These are phyloP conservation scores for Tychaedon coryphoeus DNA, from an alignment of 2,113 vertebrate genomes.

Conservation along the genomic window DNA sequence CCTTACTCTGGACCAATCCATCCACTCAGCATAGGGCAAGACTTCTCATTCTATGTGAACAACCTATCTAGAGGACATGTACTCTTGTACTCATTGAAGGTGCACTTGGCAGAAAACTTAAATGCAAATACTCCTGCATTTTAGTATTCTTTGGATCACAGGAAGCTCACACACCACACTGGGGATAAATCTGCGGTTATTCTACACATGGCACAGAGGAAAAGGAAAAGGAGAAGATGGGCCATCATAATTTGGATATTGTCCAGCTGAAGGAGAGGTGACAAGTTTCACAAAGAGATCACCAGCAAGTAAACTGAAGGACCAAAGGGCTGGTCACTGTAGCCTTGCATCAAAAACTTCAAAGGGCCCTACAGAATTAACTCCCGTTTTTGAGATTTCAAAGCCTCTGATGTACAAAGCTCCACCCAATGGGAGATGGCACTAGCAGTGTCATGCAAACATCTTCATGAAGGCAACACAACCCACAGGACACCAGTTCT, in stretches of 20 bases:
- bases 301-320: neutral
- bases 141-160: neutral
- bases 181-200: neutral
- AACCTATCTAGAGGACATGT: neutral
- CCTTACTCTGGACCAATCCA: neutral
- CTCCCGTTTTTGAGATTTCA: neutral
- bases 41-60: neutral
- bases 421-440: rapidly evolving
- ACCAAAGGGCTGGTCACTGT: neutral
- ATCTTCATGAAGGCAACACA: neutral
- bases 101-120: neutral
- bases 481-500: neutral
- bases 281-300: neutral
- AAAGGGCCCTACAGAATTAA: neutral
- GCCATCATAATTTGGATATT: neutral
- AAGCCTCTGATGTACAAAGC: neutral
- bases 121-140: neutral
- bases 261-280: neutral
- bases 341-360: neutral
- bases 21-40: neutral
- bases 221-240: neutral
- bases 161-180: neutral
- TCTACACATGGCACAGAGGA: neutral
- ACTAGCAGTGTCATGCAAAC: neutral
- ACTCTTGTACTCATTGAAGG: neutral